phyloP scores from a whole-genome alignment of 53 echinoderm and acorn worm species.

The Echinarachnius parma region DNA sequence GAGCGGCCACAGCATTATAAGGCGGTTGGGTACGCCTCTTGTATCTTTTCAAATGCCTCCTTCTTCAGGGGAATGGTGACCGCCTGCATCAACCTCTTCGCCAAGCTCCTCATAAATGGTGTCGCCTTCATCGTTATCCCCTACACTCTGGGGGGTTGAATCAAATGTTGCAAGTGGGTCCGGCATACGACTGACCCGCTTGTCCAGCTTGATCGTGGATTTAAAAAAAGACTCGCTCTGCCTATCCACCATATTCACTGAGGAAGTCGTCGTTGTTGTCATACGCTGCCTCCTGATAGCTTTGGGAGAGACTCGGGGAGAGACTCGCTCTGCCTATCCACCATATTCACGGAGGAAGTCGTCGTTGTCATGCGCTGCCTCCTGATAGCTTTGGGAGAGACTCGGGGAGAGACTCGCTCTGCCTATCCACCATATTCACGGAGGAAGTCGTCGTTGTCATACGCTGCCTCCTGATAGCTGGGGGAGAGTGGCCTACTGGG shows the following conservation, averaged over 20 bases:
- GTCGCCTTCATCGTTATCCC: not conserved
- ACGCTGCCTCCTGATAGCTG: no score
- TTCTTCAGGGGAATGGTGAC: conserved; percentile 1
- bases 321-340: no score
- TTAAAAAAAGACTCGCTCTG: not conserved
- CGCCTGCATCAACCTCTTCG: conserved; percentile 2
- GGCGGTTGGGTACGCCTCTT: not conserved
- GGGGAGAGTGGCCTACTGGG: not conserved
- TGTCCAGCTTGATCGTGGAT: not conserved
- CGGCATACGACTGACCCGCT: conserved; percentile 1
- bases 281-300: not conserved
- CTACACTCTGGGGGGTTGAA: no score
- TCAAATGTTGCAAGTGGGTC: no score
- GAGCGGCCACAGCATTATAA: not conserved
- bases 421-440: no score
- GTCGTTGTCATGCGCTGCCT: no score
- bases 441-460: no score
- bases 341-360: no score
- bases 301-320: no score
- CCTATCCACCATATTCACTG: not conserved
- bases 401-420: no score
- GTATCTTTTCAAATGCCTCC: conserved; percentile 2
- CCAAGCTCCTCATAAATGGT: conserved; percentile 1
- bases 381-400: no score
- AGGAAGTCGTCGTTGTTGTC: conserved; percentile 1